A percentile compares a stretch with the other conserved stretches of the same genome.
Conservation (phyloP, 2,113 vertebrate genomes). For the Asarcornis scutulata region DNA sequence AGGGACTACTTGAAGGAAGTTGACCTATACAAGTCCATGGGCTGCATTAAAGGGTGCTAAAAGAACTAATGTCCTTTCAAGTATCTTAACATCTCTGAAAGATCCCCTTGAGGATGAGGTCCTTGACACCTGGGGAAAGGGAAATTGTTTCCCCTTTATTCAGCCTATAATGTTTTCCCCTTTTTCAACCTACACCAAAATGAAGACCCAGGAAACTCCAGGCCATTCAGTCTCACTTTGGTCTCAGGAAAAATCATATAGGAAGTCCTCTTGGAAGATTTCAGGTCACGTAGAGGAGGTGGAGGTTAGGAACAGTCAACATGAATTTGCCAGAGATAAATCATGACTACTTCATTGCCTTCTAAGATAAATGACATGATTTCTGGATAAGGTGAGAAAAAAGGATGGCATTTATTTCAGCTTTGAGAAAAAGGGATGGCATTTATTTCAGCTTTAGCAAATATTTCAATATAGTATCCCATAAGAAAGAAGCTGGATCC, state of each 20-base stretch:
- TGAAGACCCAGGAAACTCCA: background rate
- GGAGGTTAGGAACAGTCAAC: background rate
- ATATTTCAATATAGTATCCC: background rate
- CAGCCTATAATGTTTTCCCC: fast-evolving
- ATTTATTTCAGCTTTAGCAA: background rate
- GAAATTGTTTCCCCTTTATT: background rate
- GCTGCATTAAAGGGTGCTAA: background rate
- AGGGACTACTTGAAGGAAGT: background rate
- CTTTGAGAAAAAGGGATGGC: background rate
- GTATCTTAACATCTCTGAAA: background rate
- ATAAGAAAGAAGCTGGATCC: background rate
- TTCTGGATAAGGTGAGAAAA: background rate
- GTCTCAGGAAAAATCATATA: background rate
- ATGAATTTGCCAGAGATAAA: background rate
- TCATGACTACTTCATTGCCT: background rate
- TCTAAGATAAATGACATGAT: background rate
- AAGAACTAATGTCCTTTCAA: fast-evolving
- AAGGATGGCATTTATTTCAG: background rate
- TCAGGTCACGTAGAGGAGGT: background rate
- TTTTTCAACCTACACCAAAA: background rate
- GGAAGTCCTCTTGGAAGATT: background rate
- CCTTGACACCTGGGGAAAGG: background rate
- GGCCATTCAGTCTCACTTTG: background rate
- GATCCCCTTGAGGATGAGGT: background rate
- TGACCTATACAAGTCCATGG: background rate